Evolutionary conservation across 2,888 invertebrate genomes (phyloP), one percentile per base, ranked within the genome.

Genomic region (Callimorpha dominula): DNA sequence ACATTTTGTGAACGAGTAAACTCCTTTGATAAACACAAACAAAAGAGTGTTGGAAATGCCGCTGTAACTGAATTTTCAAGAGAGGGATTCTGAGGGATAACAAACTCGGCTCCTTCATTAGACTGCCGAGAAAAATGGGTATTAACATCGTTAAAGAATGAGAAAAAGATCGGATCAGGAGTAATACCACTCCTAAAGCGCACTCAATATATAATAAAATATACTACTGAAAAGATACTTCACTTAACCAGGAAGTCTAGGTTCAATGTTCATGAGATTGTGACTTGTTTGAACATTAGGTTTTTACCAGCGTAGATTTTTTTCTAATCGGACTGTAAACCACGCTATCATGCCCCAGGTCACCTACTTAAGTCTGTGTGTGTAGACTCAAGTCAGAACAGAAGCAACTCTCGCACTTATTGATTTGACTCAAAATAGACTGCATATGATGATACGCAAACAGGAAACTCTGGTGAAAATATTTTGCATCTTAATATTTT

Each of bases 101-200:
- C 68, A 71, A 74, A 74, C 52, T 70, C 68, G 57, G 50, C 31
- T 74, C 60, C 67, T 74, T 74, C 73, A 70, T 68, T 74, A 70
- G 68, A 52, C 57, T 74, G 31, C 68, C 68, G 60, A 71, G 74
- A 71, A 74, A 73, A 74, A 68, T 71, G 68, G 71, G 60, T 68
- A 74, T 68, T 71, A 74, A 74, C 73, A 65, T 70, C 64, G 67
- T 73, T 73, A 70, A 69, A 69, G 70, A 49, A 70, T 73, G 66
- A 68, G 49, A 70, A 64, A 20, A 68, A 71, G 71, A 74, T 71
- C 64, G 57, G 68, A 70, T 74, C 68, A 71, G 46, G 43, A 60
- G 46, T 74, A 71, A 74, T 71, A 62, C 57, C 43, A 15, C 68
- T 65, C 68, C 50, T 40, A 60, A 70, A 70, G 57, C 54, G 57